Evolutionary conservation across 2,113 vertebrate species (phyloP).

Genomic region (cattle (Bos taurus)): DNA sequence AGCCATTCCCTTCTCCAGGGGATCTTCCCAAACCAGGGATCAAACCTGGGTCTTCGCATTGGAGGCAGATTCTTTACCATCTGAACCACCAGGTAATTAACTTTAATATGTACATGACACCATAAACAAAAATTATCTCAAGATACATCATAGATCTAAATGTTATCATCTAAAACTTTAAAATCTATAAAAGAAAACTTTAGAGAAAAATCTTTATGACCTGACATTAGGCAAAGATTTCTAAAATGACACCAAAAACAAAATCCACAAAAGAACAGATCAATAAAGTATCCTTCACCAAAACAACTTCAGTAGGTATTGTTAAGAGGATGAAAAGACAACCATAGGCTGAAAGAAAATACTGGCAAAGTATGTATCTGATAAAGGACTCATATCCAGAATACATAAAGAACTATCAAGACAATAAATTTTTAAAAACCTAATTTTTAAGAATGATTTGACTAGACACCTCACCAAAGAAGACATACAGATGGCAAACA

Average conservation of each 20-base stretch:
- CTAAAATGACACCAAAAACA: background rate
- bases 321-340: background rate
- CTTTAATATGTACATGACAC: background rate
- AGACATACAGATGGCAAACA: background rate
- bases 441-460: background rate
- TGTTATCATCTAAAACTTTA: background rate
- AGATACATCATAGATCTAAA: background rate
- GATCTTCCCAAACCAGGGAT: background rate
- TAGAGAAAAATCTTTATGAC: background rate
- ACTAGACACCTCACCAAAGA: background rate
- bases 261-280: background rate
- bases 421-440: background rate
- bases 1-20: background rate
- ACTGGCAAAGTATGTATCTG: background rate
- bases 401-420: background rate
- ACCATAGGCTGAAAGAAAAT: background rate
- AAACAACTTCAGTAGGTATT: background rate
- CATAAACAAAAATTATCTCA: conserved; percentile 2
- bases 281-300: background rate
- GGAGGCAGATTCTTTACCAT: background rate
- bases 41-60: background rate
- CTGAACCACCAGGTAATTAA: background rate
- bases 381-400: background rate
- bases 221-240: background rate
- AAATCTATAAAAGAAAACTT: background rate